Evolutionary conservation across 2,888 invertebrate species (phyloP).

Genomic region (Nipponacmea schrenckii): DNA sequence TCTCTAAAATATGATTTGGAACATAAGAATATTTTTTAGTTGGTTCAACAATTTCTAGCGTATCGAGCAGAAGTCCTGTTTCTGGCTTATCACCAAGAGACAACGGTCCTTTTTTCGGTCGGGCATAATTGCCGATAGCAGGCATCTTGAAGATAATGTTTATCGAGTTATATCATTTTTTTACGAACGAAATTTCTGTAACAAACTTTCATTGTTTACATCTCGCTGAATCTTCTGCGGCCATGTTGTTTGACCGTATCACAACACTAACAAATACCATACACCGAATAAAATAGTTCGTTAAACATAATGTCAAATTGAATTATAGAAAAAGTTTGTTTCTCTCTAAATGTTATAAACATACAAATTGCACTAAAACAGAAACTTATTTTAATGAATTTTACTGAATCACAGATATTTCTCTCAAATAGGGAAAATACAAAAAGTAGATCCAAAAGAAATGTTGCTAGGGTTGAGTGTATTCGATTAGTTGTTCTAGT

Average conservation of each 20-base stretch:
- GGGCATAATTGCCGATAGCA: not conserved
- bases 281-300: not conserved
- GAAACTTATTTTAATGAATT: too few species aligned
- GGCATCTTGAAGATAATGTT: not conserved
- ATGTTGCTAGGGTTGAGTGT: too few species aligned
- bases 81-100: conserved; percentile 23
- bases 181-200: not conserved
- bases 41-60: conserved; percentile 60
- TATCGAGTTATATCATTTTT: not conserved
- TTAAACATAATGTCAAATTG: too few species aligned
- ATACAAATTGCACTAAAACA: too few species aligned
- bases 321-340: too few species aligned
- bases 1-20: conserved; percentile 57
- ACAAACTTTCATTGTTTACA: not conserved
- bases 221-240: not conserved
- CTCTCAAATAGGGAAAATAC: too few species aligned
- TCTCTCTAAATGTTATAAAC: too few species aligned
- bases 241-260: not conserved
- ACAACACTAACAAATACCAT: not conserved
- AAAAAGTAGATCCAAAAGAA: too few species aligned
- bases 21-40: conserved; percentile 43
- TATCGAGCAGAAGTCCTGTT: conserved; percentile 50
- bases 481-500: too few species aligned
- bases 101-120: conserved; percentile 19
- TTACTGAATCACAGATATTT: too few species aligned